Base-by-base conservation (phyloP, 2,113 vertebrate species). In the Pandion haliaetus region DNA sequence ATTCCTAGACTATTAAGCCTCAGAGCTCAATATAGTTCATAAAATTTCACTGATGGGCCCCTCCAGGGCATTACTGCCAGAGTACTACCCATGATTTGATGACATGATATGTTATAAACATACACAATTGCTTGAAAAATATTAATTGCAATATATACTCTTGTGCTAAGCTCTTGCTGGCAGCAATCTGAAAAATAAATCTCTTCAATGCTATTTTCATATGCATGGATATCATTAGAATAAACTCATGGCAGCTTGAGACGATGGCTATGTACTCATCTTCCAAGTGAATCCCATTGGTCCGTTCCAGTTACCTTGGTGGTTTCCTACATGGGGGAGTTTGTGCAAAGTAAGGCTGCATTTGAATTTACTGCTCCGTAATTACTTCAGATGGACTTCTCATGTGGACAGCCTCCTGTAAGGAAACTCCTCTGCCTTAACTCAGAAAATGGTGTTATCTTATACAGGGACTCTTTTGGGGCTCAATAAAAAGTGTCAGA, bases 131-230 rank as follows among this genome's bases (percentile, higher is more conserved):
- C 40, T 78, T 91, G 81, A 89, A 91, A 84, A 62, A 42, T 89
- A 72, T 58, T 79, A 89, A 89, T 86, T 93, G 62, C 58, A 70
- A 42, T 38, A 20, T 52, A 70, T 31, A 26, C 38, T 71, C 62
- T 72, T 86, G 47, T 70, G 57, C 31, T 72, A 89, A 86, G 9
- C 42, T 84, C 45, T 94, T 85, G 84, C 86, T 1, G 0, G 54
- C 29, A 93, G 74, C 50, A n/a, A 77, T 80, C 24, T 82, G 54
- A 63, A 77, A 85, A 91, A 88, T 50, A 93, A 95, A 95, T 58
- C 87, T 62, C 24, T 91, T 71, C 54, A 82, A 42, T 44, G 24
- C 23, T 88, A 23, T 91, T 94, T 91, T 85, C 49, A 73, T 38
- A 54, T 21, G 12, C 50, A 25, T 7, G 4, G 38, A 40, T 85